Evolutionary conservation across 1,140 invertebrate genomes (phyloP).

Genomic region (Drosophila triauraria): DNA sequence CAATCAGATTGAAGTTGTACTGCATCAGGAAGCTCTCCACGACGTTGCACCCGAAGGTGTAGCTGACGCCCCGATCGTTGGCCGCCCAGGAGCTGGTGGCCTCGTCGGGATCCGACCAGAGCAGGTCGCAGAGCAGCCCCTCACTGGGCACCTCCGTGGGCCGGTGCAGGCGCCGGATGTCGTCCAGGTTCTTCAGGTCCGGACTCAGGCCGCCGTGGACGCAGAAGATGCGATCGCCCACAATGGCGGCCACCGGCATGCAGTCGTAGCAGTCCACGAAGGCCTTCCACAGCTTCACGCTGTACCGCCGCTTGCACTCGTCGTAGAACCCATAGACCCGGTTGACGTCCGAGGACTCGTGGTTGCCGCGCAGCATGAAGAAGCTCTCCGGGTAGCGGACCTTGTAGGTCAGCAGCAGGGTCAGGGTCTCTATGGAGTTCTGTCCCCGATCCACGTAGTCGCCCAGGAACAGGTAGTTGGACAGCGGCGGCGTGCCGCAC

Average conservation of each 20-base stretch:
- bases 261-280: conserved; percentile 92
- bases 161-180: conserved; percentile 99
- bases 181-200: conserved; percentile 99
- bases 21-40: conserved; percentile 34
- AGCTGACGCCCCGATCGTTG: conserved; percentile 47
- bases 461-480: conserved; percentile 46
- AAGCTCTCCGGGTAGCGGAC: conserved; percentile 37
- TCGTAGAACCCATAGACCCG: conserved; percentile 44
- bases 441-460: conserved; percentile 48
- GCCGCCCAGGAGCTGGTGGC: conserved; percentile 1
- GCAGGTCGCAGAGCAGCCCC: conserved; percentile 99
- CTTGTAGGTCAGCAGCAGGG: conserved; percentile 38
- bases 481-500: conserved; percentile 21
- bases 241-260: conserved; percentile 98
- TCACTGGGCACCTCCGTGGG: conserved; percentile 99
- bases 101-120: conserved; percentile 95
- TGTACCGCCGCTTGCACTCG: conserved; percentile 49
- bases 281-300: conserved; percentile 61
- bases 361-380: conserved; percentile 85
- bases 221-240: conserved; percentile 99
- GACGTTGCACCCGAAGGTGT: conserved; percentile 16
- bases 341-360: conserved; percentile 89
- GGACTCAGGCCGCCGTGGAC: conserved; percentile 99
- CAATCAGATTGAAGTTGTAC: conserved; percentile 37
- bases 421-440: conserved; percentile 32